These are phyloP conservation scores for Acanthornis magna DNA, from an alignment of 2,797 vertebrate species.

Conservation along the genomic window DNA sequence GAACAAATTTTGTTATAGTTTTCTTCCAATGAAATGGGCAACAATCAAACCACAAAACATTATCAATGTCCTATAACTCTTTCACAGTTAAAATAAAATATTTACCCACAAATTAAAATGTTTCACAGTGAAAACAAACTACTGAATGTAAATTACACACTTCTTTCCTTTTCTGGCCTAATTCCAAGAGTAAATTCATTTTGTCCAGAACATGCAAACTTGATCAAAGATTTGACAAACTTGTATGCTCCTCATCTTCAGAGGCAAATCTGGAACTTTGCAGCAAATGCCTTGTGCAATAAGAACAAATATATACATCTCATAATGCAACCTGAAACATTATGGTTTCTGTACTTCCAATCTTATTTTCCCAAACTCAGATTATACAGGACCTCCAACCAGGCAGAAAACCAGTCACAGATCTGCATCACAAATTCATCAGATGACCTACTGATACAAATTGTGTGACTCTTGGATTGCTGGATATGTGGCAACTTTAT, in stretches of 20 bases:
- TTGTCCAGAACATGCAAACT: neutral
- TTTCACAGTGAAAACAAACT: neutral
- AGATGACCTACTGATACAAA: neutral
- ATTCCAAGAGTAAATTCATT: neutral
- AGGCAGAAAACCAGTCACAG: neutral
- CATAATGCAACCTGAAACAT: rapidly evolving
- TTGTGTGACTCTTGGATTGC: neutral
- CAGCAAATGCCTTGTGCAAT: neutral
- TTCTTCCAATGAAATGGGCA: neutral
- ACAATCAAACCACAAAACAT: neutral
- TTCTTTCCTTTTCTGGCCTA: neutral
- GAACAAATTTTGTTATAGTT: neutral
- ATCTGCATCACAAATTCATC: neutral
- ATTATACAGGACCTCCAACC: neutral
- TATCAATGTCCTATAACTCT: neutral
- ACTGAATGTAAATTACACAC: neutral
- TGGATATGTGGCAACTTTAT: neutral
- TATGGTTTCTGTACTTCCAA: neutral
- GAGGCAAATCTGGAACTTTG: neutral
- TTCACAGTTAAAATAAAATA: neutral
- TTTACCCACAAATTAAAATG: neutral
- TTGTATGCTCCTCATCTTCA: neutral
- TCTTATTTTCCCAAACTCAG: neutral
- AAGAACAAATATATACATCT: neutral
- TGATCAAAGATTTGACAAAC: neutral